A percentile compares a stretch with the other conserved stretches of the same genome.
Conservation (phyloP, 2,888 invertebrate genomes). For the Phengaris alcon region DNA sequence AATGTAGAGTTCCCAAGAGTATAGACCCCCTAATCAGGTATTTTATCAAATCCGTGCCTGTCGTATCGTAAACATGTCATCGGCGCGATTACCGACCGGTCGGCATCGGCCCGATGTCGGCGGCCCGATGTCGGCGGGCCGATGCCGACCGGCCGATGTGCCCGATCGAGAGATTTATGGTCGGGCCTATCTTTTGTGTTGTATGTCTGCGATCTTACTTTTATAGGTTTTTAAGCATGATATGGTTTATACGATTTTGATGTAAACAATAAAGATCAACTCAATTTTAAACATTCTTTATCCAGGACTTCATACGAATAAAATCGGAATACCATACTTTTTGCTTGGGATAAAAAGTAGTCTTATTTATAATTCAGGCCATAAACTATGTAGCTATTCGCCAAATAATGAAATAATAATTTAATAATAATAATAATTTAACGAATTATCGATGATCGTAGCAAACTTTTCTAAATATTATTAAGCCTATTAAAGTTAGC, state of each 20-base stretch:
- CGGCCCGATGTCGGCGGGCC: no score
- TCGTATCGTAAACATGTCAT: constrained; percentile 47
- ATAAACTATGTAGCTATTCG: no score
- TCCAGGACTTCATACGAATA: not conserved
- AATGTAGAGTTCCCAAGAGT: not conserved
- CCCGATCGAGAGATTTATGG: constrained; percentile 27
- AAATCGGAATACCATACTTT: no score
- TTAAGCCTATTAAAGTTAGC: no score
- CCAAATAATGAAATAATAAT: no score
- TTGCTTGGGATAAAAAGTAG: not conserved
- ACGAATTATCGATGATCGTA: no score
- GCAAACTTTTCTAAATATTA: no score
- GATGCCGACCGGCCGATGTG: not conserved
- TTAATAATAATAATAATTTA: no score
- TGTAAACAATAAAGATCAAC: not conserved
- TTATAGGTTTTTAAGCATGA: constrained; percentile 33
- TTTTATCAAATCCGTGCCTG: constrained; percentile 30
- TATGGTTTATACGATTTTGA: not conserved
- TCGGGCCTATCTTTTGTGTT: constrained; percentile 18
- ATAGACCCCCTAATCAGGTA: not conserved
- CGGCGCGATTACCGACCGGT: constrained; percentile 42
- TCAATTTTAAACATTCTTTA: not conserved
- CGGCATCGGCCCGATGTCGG: not conserved
- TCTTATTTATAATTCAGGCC: no score
- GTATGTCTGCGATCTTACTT: not conserved